These are phyloP conservation scores for Aleiodes leptofemur DNA, from an alignment of 2,888 invertebrate genomes.

Conservation along the genomic window DNA sequence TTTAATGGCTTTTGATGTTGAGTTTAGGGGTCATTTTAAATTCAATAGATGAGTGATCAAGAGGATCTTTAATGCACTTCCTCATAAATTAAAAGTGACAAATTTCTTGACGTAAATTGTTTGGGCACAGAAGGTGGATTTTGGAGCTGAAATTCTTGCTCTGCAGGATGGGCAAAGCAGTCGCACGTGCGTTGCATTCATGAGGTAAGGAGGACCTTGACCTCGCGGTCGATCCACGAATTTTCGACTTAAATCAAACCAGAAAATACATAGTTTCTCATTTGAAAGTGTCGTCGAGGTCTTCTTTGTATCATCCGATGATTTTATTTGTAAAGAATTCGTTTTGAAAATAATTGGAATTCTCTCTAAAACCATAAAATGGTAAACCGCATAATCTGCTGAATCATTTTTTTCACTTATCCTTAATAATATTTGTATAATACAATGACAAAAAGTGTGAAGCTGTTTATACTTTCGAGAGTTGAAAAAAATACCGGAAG, in stretches of 20 bases:
- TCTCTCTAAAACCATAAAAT: too few relatives aligned
- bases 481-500: too few relatives aligned
- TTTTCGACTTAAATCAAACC: conserved; percentile 21
- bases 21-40: conserved; percentile 22
- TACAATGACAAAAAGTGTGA: too few relatives aligned
- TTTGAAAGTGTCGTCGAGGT: too few relatives aligned
- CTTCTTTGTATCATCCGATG: too few relatives aligned
- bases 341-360: too few relatives aligned
- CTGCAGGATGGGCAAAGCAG: conserved; percentile 45
- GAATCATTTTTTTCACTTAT: too few relatives aligned
- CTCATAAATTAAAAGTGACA: conserved; percentile 15
- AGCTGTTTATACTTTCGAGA: too few relatives aligned
- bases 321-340: too few relatives aligned
- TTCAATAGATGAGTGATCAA: conserved; percentile 17
- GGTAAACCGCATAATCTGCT: too few relatives aligned
- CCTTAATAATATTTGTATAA: too few relatives aligned
- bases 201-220: conserved; percentile 53
- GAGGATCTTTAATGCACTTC: conserved; percentile 1
- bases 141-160: conserved; percentile 7
- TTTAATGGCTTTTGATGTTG: conserved; percentile 20
- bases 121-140: too few relatives aligned
- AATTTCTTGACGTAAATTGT: conserved; percentile 1
- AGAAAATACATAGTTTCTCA: neutral
- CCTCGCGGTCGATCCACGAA: conserved; percentile 50
- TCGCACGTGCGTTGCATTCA: conserved; percentile 50